A percentile compares a stretch with the other conserved stretches of the same genome.
phyloP scores from a whole-genome alignment of 2,113 vertebrate species.

The Calyptomena viridis region DNA sequence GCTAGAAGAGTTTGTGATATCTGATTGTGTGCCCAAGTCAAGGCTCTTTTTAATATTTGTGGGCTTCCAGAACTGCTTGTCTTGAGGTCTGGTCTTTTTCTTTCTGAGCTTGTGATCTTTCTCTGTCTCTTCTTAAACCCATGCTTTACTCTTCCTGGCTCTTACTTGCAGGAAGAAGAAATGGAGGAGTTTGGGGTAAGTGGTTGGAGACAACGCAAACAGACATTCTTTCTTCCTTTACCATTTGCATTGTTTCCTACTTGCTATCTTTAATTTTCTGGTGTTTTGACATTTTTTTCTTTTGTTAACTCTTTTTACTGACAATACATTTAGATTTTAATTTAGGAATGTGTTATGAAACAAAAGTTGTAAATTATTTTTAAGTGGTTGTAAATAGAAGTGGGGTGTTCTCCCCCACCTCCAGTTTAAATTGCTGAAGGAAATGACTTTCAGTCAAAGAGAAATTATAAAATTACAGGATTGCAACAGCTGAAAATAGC shows the following conservation, averaged over 20 bases:
- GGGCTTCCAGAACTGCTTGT: constrained; percentile 81
- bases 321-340: constrained; percentile 54
- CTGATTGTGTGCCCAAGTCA: background rate
- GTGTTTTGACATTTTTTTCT: constrained; percentile 56
- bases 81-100: constrained; percentile 84
- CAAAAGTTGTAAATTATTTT: constrained; percentile 41
- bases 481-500: constrained; percentile 1
- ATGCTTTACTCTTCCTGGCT: constrained; percentile 91
- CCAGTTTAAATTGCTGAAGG: background rate
- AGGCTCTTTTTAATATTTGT: constrained; percentile 65
- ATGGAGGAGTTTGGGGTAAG: constrained; percentile 99
- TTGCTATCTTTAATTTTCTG: constrained; percentile 70
- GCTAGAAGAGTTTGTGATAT: constrained; percentile 12
- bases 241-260: constrained; percentile 65
- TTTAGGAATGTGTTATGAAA: constrained; percentile 65
- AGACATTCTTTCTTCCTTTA: constrained; percentile 63
- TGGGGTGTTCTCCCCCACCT: background rate
- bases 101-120: constrained; percentile 93
- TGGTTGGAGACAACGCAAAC: constrained; percentile 74
- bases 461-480: background rate
- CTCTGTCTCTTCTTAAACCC: constrained; percentile 84
- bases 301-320: constrained; percentile 74
- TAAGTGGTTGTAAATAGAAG: background rate
- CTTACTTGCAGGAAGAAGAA: constrained; percentile 99
- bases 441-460: background rate